Base-by-base conservation (phyloP, 2,888 invertebrate species). In the Metalampra italica region DNA sequence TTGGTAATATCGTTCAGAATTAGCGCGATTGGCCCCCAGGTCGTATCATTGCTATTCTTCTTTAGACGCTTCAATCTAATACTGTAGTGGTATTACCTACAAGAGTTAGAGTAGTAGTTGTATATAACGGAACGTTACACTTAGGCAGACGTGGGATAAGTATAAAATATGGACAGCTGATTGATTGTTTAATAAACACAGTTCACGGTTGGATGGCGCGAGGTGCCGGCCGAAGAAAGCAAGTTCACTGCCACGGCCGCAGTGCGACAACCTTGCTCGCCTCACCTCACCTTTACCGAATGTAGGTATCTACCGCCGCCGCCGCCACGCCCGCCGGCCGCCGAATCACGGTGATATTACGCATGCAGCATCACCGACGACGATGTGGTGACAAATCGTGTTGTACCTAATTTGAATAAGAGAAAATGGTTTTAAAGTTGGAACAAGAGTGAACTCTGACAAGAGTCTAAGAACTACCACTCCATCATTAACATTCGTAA, bases 231-330 rank as follows among this genome's bases (percentile, higher is more conserved):
- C 64, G 73, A 82, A 85, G 87, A 85, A 86, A 87, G 86, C 83
- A 87, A 88, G 88, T 88, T 89, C 89, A 89, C 78, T 88, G 88
- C 83, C 88, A 88, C 78, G 88, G 88, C 71, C 86, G 68, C 56
- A 68, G 74, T 74, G 77, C 85, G 85, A 84, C 88, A 84, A 84
- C 86, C 86, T 86, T 82, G 82, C 71, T 32, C 11, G 36, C 51
- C n/a, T 54, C 57, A 40, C 46, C 49, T 45, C 49, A 40, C 41
- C 41, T 30, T 32, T 14, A 14, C 9, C 42, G n/a, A 15, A 22
- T 11, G 12, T n/a, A n/a, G n/a, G n/a, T 13, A 11, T 11, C 12
- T 37, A 37, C 44, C 37, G 37, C 22, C 22, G 22, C n/a, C n/a
- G n/a, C n/a, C n/a, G n/a, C n/a, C n/a, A n/a, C n/a, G n/a, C n/a